Conservation (phyloP, 2,888 invertebrate species). For the Polyommatus iphigenia region DNA sequence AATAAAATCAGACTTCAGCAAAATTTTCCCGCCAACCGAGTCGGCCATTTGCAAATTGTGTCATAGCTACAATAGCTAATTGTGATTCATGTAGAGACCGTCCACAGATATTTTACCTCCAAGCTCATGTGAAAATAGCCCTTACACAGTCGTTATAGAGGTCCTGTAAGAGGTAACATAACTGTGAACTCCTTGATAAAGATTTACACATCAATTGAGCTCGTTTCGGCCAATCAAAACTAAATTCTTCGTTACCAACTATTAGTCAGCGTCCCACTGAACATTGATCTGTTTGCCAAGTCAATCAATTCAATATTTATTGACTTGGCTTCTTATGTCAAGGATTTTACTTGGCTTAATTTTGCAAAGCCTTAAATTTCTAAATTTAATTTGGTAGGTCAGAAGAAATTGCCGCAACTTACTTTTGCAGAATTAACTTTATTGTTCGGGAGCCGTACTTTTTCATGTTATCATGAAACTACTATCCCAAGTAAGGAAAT, state of each 20-base stretch:
- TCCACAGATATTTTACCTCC: conserved; percentile 34
- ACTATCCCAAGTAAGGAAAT: too few species aligned
- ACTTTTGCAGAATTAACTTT: neutral
- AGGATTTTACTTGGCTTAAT: neutral
- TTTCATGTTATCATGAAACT: too few species aligned
- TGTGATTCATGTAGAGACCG: conserved; percentile 23
- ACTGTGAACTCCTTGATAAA: conserved; percentile 37
- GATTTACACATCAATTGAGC: conserved; percentile 60
- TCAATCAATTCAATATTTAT: neutral
- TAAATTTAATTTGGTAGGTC: neutral
- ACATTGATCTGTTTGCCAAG: conserved; percentile 8
- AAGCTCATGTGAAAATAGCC: neutral
- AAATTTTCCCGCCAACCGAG: neutral
- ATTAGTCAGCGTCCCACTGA: conserved; percentile 53
- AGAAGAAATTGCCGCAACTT: neutral
- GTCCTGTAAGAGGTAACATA: neutral
- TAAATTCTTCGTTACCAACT: conserved; percentile 50
- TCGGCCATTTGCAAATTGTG: conserved; percentile 29
- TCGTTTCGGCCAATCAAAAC: conserved; percentile 61
- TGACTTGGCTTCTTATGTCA: neutral
- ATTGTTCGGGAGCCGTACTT: too few species aligned
- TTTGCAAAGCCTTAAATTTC: neutral
- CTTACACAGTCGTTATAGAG: neutral
- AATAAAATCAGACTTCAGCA: neutral
- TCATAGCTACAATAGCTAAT: conserved; percentile 20